These are phyloP conservation scores for Copidosoma floridanum DNA, from an alignment of 1,140 invertebrate species.

Conservation along the genomic window DNA sequence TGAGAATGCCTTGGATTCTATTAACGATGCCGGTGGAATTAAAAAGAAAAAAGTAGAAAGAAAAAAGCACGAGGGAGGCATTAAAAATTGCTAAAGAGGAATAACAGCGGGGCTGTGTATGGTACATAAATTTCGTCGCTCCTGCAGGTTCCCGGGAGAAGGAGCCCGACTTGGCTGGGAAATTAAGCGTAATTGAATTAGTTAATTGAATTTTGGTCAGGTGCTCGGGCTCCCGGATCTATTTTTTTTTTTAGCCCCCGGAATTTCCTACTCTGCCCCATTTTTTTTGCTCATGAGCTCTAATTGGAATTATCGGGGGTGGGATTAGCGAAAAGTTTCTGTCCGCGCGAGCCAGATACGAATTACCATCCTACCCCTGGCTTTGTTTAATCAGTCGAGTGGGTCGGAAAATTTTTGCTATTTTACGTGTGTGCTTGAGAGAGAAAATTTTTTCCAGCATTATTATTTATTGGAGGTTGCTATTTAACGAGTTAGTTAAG, in stretches of 20 bases:
- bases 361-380: too few species aligned
- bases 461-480: too few species aligned
- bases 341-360: too few species aligned
- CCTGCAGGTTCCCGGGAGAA: slow-evolving; percentile 21
- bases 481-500: too few species aligned
- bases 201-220: slow-evolving; percentile 21
- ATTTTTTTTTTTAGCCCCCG: too few species aligned
- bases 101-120: slow-evolving; percentile 29
- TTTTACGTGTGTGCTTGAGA: too few species aligned
- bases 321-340: slow-evolving; percentile 24
- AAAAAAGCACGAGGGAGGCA: slow-evolving; percentile 1
- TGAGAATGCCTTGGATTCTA: not conserved
- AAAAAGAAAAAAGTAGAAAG: slow-evolving; percentile 30
- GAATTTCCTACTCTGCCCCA: not conserved
- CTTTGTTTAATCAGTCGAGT: too few species aligned
- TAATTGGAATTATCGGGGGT: slow-evolving; percentile 32
- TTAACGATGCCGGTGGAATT: too few species aligned
- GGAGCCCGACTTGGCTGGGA: slow-evolving; percentile 19
- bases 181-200: slow-evolving; percentile 18
- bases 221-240: not conserved
- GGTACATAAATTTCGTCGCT: too few species aligned
- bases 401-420: too few species aligned
- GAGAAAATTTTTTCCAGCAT: too few species aligned
- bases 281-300: slow-evolving; percentile 8
- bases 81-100: slow-evolving; percentile 34